A percentile compares a stretch with the other conserved stretches of the same genome.
phyloP scores from a whole-genome alignment of 2,888 invertebrate species.

The Pollenia amentaria region DNA sequence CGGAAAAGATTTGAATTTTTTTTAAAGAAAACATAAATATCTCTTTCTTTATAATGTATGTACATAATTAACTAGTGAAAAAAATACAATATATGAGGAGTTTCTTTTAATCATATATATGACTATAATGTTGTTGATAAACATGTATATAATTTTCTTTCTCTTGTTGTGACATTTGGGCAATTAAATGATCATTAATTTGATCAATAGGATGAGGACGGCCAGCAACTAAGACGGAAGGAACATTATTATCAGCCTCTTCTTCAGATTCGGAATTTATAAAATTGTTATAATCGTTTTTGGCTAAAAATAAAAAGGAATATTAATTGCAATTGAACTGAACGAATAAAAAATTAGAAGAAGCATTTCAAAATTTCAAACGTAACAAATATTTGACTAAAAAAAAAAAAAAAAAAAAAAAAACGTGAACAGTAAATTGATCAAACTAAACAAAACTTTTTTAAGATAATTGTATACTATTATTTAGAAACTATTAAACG shows the following conservation, averaged over 20 bases:
- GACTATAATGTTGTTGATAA: conserved; percentile 96
- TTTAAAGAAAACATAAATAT: conserved; percentile 38
- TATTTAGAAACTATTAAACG: no score
- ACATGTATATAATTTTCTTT: conserved; percentile 97
- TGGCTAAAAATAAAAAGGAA: conserved; percentile 85
- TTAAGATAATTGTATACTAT: no score
- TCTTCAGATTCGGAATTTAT: conserved; percentile 86
- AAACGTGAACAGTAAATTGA: no score
- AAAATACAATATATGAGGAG: background rate
- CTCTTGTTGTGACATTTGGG: conserved; percentile 95
- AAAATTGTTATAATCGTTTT: conserved; percentile 88
- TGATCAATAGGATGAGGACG: conserved; percentile 92
- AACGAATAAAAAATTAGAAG: background rate
- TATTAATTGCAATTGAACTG: background rate
- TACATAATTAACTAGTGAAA: conserved; percentile 58
- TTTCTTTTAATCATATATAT: conserved; percentile 89
- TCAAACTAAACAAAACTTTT: no score
- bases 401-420: no score
- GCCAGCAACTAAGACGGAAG: conserved; percentile 92
- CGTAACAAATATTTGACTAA: no score
- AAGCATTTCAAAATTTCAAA: background rate
- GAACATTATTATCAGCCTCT: conserved; percentile 87
- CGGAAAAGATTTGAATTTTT: background rate
- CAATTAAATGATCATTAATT: conserved; percentile 93
- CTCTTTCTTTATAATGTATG: conserved; percentile 22